These are phyloP conservation scores for Hipparchia semele DNA, from an alignment of 2,888 invertebrate genomes.

Conservation along the genomic window DNA sequence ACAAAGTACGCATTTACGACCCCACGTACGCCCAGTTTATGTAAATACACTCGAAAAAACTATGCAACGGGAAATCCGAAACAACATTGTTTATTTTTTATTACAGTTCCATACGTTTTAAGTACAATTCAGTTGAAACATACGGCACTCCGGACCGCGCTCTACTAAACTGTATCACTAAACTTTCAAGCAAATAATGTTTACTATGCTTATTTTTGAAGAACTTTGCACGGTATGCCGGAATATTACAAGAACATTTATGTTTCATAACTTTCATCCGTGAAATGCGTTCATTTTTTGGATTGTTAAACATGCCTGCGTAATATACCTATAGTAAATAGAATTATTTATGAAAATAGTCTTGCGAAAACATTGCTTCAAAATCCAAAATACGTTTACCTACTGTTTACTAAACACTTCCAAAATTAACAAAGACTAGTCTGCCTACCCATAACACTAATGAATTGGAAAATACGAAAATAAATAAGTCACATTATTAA, in stretches of 20 bases:
- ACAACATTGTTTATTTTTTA: slow-evolving; percentile 64
- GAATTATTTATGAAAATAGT: neutral
- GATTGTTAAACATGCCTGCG: neutral
- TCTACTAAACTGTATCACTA: slow-evolving; percentile 26
- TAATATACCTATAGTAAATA: neutral
- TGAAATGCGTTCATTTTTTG: neutral
- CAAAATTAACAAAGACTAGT: no score
- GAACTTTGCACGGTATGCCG: slow-evolving; percentile 6
- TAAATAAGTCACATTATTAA: slow-evolving; percentile 1
- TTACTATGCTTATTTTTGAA: slow-evolving; percentile 21
- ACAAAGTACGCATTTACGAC: slow-evolving; percentile 64
- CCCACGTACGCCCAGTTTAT: slow-evolving; percentile 61
- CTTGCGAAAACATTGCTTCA: no score
- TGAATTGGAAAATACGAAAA: neutral
- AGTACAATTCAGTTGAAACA: slow-evolving; percentile 36
- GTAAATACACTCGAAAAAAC: slow-evolving; percentile 70
- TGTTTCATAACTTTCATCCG: neutral
- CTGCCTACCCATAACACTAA: neutral
- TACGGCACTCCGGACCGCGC: slow-evolving; percentile 20
- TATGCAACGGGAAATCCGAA: slow-evolving; percentile 62
- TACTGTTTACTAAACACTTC: no score
- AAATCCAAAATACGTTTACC: no score
- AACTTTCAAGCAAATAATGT: slow-evolving; percentile 29
- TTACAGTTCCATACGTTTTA: slow-evolving; percentile 59
- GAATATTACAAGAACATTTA: slow-evolving; percentile 9